Base-by-base conservation (phyloP, 2,888 invertebrate species). In the Tenthredo scrophulariae region DNA sequence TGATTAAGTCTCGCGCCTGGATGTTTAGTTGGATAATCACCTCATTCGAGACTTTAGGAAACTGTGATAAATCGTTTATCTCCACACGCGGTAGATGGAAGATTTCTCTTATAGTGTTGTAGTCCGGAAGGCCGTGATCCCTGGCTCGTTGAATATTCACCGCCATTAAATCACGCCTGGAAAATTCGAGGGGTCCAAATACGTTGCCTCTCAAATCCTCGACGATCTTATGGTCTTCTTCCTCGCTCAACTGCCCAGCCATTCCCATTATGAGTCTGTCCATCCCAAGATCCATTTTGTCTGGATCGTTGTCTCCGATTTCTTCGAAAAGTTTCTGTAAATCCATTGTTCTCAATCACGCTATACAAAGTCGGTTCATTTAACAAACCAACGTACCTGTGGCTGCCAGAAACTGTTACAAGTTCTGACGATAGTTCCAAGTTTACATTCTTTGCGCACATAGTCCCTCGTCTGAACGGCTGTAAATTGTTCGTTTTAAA, bases 81-180 rank as follows among this genome's bases (percentile, higher is more conserved):
- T n/a, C 54, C 54, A 92, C 89, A 62, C 88, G 86, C 15, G 74
- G 46, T 18, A 95, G 91, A 29, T 94, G 94, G 88, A 94, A 94
- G 9, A 94, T 93, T 87, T 91, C 90, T 85, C 95, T 91, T 0
- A 95, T 95, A 0, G 94, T 94, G 90, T 95, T 95, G 90, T 95
- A 96, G 91, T 95, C 95, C 0, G 96, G 95, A 37, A 95, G 90
- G 22, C 95, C 95, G 89, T 95, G 95, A 89, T 95, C 95, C 83
- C 95, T 91, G 0, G 92, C 94, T 85, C 95, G 91, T 90, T 95
- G 95, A 82, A 95, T 94, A 89, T 95, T 95, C 18, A 95, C 87
- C 4, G 95, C 95, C 94, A 95, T 95, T 86, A 95, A 91, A 90
- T 95, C 95, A 70, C 95, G 92, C 84, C 95, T 90, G 2, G 95